Percentiles rank a stretch among this genome's conserved stretches.
Evolutionary conservation across 2,113 vertebrate species (phyloP).

Genomic region (Lasiurus cinereus): DNA sequence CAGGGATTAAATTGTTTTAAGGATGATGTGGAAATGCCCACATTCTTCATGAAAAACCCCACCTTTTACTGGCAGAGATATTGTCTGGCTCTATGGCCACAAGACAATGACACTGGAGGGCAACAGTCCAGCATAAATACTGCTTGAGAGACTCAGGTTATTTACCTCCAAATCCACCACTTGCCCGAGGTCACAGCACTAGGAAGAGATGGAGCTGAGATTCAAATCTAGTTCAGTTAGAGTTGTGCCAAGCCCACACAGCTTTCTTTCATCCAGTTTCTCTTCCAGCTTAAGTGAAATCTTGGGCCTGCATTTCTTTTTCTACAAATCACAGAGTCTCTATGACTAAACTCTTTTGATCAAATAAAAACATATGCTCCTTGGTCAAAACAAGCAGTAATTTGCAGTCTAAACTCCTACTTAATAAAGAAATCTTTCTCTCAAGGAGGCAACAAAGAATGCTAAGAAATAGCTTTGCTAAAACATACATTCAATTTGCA

Average conservation of each 20-base stretch:
- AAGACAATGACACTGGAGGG: neutral
- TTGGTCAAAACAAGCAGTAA: constrained; percentile 68
- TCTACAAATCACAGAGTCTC: neutral
- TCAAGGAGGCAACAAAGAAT: constrained; percentile 48
- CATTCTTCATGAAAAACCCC: neutral
- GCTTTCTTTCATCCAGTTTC: neutral
- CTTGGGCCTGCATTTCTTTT: neutral
- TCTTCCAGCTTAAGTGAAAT: neutral
- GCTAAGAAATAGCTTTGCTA: constrained; percentile 48
- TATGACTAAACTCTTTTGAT: constrained; percentile 66
- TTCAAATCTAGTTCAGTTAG: neutral
- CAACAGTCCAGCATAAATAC: neutral
- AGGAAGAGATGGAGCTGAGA: neutral
- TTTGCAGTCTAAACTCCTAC: constrained; percentile 40
- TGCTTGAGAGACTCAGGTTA: neutral
- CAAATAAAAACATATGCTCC: constrained; percentile 71
- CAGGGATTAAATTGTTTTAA: neutral
- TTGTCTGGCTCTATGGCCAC: neutral
- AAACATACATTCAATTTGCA: constrained; percentile 58
- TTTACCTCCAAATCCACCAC: neutral
- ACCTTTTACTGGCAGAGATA: neutral
- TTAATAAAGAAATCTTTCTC: constrained; percentile 68
- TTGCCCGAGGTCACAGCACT: neutral
- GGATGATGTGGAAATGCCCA: neutral
- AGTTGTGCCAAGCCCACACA: neutral